Evolutionary conservation across 2,113 vertebrate species (phyloP).

Genomic region (Gadus macrocephalus): DNA sequence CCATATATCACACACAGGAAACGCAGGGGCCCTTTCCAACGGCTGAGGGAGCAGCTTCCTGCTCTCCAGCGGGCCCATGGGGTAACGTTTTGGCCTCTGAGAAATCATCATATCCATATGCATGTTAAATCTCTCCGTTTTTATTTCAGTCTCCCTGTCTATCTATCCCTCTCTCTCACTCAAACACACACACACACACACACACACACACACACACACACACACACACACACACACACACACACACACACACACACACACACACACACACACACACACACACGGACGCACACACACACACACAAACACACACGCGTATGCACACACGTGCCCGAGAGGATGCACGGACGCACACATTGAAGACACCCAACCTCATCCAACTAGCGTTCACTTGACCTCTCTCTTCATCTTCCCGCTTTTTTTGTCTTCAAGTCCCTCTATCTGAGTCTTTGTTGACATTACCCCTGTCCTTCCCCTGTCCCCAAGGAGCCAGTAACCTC

Average conservation of each 20-base stretch:
- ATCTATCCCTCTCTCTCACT: too few relatives aligned
- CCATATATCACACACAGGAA: constrained; percentile 58
- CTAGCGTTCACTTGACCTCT: constrained; percentile 53
- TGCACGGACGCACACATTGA: not conserved
- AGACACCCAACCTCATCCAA: not conserved
- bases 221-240: not conserved
- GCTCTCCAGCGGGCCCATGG: not conserved
- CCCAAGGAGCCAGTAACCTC: constrained; percentile 72
- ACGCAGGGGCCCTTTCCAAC: constrained; percentile 24
- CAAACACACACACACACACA: not conserved
- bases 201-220: not conserved
- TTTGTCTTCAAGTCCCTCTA: constrained; percentile 48
- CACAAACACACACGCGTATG: not conserved
- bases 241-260: not conserved
- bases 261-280: not conserved
- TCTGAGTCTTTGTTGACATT: constrained; percentile 57
- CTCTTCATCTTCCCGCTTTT: constrained; percentile 48
- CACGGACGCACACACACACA: not conserved
- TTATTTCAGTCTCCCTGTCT: too few relatives aligned
- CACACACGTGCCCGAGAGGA: constrained; percentile 21
- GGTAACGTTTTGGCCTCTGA: constrained; percentile 36
- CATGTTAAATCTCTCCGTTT: not conserved
- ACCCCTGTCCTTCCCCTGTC: constrained; percentile 58
- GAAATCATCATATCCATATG: not conserved
- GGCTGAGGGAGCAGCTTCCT: not conserved